These are phyloP conservation scores for Leptothorax acervorum DNA, from an alignment of 2,888 invertebrate species.

Conservation along the genomic window DNA sequence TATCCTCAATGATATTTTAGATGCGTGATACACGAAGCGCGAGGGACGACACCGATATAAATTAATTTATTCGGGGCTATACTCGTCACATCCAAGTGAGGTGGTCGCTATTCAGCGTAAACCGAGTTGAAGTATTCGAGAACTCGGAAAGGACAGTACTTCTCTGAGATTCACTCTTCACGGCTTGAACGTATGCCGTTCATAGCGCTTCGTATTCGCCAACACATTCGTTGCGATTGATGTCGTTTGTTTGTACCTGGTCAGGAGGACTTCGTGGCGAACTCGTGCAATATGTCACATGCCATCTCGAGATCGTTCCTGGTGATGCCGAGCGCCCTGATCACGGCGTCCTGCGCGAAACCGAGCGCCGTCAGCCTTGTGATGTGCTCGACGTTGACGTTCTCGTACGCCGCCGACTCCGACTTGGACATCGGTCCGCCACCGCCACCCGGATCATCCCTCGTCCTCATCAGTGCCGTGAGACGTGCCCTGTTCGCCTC, in stretches of 20 bases:
- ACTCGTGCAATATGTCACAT: constrained; percentile 96
- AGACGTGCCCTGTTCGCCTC: constrained; percentile 81
- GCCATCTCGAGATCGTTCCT: constrained; percentile 98
- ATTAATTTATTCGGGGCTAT: neutral
- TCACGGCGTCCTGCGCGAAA: constrained; percentile 95
- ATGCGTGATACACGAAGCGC: constrained; percentile 9
- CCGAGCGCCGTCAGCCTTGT: constrained; percentile 95
- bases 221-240: neutral
- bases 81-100: neutral
- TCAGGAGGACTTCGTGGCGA: constrained; percentile 89
- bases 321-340: constrained; percentile 96
- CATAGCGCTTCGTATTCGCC: constrained; percentile 17
- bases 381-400: constrained; percentile 96
- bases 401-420: constrained; percentile 90
- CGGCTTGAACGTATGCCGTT: neutral
- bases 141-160: neutral
- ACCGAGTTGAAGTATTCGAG: neutral
- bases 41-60: constrained; percentile 5
- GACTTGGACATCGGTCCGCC: constrained; percentile 72
- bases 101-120: neutral
- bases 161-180: neutral
- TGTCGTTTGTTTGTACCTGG: constrained; percentile 77
- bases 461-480: constrained; percentile 82
- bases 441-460: constrained; percentile 77
- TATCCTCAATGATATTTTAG: constrained; percentile 3